Percentiles rank a stretch among this genome's conserved stretches.
phyloP scores from a whole-genome alignment of 2,797 vertebrate species.

The Lepilemur septentrionalis region DNA sequence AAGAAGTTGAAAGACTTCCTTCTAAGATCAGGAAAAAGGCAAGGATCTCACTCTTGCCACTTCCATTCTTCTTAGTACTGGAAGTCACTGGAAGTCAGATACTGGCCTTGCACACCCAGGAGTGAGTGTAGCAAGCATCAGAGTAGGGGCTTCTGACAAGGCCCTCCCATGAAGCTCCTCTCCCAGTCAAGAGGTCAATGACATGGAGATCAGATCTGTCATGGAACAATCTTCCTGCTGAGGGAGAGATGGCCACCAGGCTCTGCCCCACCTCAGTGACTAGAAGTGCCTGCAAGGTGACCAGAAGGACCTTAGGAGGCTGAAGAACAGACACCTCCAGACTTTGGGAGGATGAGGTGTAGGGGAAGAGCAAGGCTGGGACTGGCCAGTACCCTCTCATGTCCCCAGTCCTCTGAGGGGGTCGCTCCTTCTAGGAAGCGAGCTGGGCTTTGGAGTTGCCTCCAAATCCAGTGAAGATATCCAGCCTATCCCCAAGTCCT shows the following conservation, averaged over 20 bases:
- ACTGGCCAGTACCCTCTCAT: not conserved
- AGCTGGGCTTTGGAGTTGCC: not conserved
- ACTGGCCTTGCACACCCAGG: not conserved
- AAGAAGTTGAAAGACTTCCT: not conserved
- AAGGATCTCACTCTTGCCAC: not conserved
- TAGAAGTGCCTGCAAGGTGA: not conserved
- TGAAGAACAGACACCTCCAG: not conserved
- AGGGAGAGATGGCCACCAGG: not conserved
- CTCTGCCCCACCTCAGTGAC: not conserved
- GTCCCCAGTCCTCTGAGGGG: not conserved
- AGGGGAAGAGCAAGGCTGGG: not conserved
- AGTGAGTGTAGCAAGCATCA: not conserved
- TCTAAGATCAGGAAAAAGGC: not conserved
- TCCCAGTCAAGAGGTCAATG: not conserved
- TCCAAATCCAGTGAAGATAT: not conserved
- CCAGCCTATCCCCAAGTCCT: not conserved
- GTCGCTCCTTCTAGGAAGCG: not conserved
- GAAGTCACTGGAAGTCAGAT: not conserved
- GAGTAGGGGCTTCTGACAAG: not conserved
- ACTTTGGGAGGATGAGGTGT: not conserved
- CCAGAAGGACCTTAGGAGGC: not conserved
- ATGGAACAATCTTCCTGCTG: not conserved
- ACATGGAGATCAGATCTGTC: not conserved
- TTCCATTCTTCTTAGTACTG: not conserved
- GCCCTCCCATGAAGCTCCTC: not conserved